Conservation (phyloP, 2,888 invertebrate species). For the Rhingia rostrata region DNA sequence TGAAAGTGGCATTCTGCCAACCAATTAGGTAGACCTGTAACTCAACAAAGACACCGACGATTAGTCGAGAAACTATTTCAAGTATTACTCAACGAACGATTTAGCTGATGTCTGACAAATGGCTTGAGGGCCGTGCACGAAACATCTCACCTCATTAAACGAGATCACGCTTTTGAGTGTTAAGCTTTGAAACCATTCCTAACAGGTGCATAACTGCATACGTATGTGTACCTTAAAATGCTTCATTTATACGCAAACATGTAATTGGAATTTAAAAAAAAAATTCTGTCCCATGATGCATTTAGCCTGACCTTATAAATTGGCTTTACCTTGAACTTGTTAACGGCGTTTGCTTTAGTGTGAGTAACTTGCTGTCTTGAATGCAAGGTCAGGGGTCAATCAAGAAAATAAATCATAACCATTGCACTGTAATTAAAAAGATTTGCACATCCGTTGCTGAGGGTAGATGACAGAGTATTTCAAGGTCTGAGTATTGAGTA, state of each 20-base stretch:
- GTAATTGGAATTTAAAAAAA: conserved; percentile 5
- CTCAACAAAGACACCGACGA: not conserved
- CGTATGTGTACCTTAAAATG: not conserved
- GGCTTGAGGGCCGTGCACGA: conserved; percentile 1
- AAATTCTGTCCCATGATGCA: not conserved
- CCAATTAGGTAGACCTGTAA: no score
- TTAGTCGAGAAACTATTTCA: not conserved
- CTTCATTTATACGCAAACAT: not conserved
- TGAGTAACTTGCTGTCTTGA: not conserved
- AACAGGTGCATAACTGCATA: not conserved
- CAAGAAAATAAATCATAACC: not conserved
- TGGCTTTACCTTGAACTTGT: conserved; percentile 28
- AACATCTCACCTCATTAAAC: conserved; percentile 1
- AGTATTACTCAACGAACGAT: not conserved
- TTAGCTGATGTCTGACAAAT: conserved; percentile 10
- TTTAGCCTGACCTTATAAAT: conserved; percentile 3
- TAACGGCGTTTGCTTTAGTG: not conserved
- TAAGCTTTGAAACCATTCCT: not conserved
- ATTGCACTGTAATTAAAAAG: no score
- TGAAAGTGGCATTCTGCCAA: no score
- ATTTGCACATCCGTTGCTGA: no score
- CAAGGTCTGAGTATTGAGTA: no score
- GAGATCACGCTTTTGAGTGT: not conserved
- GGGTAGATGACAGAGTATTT: no score
- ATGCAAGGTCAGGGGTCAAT: not conserved